Percentiles rank a stretch among this genome's conserved stretches.
Conservation (phyloP, 2,888 invertebrate genomes). For the Rotaria sp. region DNA sequence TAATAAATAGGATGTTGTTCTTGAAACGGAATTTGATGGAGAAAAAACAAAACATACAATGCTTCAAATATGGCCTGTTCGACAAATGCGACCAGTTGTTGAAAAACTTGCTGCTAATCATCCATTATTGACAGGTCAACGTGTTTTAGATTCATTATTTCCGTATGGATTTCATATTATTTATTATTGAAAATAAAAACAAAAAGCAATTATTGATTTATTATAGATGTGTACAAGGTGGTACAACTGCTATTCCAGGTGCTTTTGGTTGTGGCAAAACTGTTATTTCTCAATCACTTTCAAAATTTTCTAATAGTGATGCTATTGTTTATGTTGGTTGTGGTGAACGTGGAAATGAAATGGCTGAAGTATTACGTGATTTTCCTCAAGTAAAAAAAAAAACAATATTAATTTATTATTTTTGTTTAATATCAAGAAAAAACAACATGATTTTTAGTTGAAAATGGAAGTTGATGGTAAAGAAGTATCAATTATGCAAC, state of each 20-base stretch:
- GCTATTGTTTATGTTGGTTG: constrained; percentile 99
- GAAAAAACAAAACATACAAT: constrained; percentile 81
- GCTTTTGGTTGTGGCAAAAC: constrained; percentile 99
- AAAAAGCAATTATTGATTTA: too few species aligned
- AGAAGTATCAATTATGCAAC: constrained; percentile 96
- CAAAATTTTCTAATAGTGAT: constrained; percentile 98
- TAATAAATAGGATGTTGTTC: constrained; percentile 70
- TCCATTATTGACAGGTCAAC: constrained; percentile 91
- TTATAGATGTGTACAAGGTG: constrained; percentile 92
- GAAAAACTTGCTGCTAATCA: constrained; percentile 98
- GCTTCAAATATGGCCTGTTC: constrained; percentile 99
- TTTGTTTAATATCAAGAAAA: background rate
- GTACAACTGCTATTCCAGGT: constrained; percentile 95
- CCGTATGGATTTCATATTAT: constrained; percentile 75
- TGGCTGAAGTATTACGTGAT: constrained; percentile 95
- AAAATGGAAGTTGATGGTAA: constrained; percentile 88
- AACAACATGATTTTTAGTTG: constrained; percentile 60
- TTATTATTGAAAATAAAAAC: too few species aligned
- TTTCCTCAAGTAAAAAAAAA: constrained; percentile 67
- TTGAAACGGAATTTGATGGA: constrained; percentile 97
- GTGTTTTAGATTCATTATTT: constrained; percentile 93
- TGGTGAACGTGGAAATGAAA: constrained; percentile 99
- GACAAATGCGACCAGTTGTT: constrained; percentile 87
- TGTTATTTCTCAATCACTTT: constrained; percentile 96
- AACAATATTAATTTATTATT: background rate